Evolutionary conservation across 2,888 invertebrate species (phyloP), one percentile per base, ranked within the genome.

Genomic region (Chrysolina oricalcia): DNA sequence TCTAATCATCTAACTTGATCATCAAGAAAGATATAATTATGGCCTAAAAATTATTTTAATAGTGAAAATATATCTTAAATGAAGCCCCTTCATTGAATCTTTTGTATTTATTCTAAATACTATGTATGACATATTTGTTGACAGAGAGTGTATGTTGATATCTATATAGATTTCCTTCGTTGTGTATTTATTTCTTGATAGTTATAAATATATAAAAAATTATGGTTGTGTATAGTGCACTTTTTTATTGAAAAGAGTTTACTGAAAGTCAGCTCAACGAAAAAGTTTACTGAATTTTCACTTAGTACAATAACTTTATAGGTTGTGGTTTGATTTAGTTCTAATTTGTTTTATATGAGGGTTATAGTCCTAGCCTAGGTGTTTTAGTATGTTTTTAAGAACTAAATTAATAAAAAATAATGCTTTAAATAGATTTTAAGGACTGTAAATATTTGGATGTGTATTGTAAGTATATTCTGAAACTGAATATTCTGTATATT

Each of bases 351-450:
- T 59, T 73, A 65, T 75, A 75, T 70, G 70, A 69, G 73, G 67
- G 56, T 72, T 70, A 67, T 74, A 72, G 74, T 72, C 67, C 66
- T 78, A 72, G 68, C 48, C 68, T 76, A 74, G 72, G 74, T 79
- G 82, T 83, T 80, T 72, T 80, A 81, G 80, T 76, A 77, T 75
- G 73, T 80, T 80, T 80, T 81, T 75, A 77, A 82, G 74, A 75
- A 76, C 72, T 80, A 78, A 76, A 76, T 65, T 50, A 76, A 73
- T 65, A 83, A 84, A 81, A 79, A 83, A 81, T 81, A 84, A 86
- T 85, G 87, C 87, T 87, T 87, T 87, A 86, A 86, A 82, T 86
- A 86, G 65, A 83, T 81, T 80, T 80, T 85, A 86, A 85, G 85
- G 78, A 62, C 70, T 86, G 85, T 86, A 86, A 77, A 86, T 85